Conservation (phyloP, 2,797 vertebrate species). For the Xiphophorus birchmanni region DNA sequence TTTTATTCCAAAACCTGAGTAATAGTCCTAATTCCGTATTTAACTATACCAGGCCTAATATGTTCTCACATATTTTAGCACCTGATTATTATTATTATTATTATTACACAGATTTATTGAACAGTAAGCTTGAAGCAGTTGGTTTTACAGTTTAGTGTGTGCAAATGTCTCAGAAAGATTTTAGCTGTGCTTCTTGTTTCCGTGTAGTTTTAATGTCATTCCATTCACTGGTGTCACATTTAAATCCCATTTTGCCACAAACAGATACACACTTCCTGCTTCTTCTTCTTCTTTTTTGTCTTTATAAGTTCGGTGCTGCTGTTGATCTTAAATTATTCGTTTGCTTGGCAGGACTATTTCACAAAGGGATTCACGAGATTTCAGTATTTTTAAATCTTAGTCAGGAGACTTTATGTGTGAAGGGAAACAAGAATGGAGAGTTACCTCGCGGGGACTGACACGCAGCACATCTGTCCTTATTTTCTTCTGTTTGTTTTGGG, state of each 20-base stretch:
- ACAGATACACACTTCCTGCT: slow-evolving; percentile 24
- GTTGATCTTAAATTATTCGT: slow-evolving; percentile 39
- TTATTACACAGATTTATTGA: slow-evolving; percentile 13
- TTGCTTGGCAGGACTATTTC: slow-evolving; percentile 48
- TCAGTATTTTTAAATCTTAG: slow-evolving; percentile 41
- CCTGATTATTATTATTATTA: slow-evolving; percentile 17
- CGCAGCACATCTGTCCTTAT: slow-evolving; percentile 51
- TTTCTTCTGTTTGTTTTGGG: slow-evolving; percentile 5
- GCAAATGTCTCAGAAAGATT: slow-evolving; percentile 26
- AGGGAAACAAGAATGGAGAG: slow-evolving; percentile 53
- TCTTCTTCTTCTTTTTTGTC: slow-evolving; percentile 9
- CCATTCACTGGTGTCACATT: slow-evolving; percentile 57
- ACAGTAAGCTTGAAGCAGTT: slow-evolving; percentile 29
- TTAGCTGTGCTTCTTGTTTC: slow-evolving; percentile 47
- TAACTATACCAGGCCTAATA: background rate
- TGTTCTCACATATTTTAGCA: background rate
- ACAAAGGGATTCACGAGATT: slow-evolving; percentile 40
- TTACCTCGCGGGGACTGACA: slow-evolving; percentile 29
- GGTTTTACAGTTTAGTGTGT: slow-evolving; percentile 48
- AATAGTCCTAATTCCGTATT: background rate
- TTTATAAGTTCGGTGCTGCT: slow-evolving; percentile 44
- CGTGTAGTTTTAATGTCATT: slow-evolving; percentile 72
- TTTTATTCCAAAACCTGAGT: background rate
- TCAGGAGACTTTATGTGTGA: slow-evolving; percentile 45
- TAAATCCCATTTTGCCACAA: slow-evolving; percentile 37